Evolutionary conservation across 2,113 vertebrate genomes (phyloP).

Genomic region (Oceanites oceanicus): DNA sequence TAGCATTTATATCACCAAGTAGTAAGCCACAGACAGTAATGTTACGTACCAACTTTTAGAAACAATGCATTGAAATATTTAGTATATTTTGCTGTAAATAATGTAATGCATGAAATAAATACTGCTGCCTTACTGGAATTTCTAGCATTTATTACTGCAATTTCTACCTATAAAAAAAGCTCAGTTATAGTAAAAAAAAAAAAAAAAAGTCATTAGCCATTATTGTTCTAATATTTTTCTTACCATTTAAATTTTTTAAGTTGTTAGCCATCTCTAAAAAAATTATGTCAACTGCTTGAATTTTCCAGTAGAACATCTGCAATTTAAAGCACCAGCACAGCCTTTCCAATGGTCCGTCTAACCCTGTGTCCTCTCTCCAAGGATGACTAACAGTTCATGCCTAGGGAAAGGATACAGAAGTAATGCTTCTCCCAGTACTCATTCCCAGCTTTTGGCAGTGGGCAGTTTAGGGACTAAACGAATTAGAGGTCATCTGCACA

Average conservation of each 20-base stretch:
- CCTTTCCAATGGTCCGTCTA: background rate
- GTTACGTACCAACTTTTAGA: background rate
- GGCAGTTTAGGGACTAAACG: background rate
- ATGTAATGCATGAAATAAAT: background rate
- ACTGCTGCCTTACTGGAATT: background rate
- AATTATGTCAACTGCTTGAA: background rate
- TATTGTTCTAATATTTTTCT: background rate
- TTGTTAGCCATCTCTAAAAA: background rate
- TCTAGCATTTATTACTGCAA: background rate
- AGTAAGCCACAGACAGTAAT: background rate
- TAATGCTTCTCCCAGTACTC: background rate
- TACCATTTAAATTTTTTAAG: background rate
- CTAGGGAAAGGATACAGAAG: background rate
- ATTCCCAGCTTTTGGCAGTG: background rate
- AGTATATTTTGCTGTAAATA: background rate
- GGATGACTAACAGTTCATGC: background rate
- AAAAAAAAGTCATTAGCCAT: background rate
- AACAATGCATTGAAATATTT: constrained; percentile 6
- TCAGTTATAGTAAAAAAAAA: background rate
- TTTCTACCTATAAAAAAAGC: background rate
- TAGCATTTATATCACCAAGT: background rate
- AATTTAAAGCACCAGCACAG: background rate
- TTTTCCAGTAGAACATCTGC: background rate
- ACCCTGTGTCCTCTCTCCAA: background rate
- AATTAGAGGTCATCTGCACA: background rate